phyloP scores from a whole-genome alignment of 2,113 vertebrate species.

The Lipophrys pholis region DNA sequence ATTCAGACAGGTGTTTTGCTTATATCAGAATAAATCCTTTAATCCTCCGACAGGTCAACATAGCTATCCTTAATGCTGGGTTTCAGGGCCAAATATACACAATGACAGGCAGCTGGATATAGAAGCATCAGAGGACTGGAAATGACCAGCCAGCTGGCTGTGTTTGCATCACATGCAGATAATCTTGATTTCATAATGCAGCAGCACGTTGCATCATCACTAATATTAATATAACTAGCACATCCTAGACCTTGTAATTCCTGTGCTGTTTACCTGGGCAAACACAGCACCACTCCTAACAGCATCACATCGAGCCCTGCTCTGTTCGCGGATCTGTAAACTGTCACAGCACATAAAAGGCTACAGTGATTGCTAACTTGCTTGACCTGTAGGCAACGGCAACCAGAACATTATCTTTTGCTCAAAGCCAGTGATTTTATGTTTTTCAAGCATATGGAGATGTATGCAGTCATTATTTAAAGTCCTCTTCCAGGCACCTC shows the following conservation, averaged over 20 bases:
- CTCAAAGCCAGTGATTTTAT: not conserved
- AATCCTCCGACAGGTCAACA: slow-evolving; percentile 49
- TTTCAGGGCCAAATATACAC: slow-evolving; percentile 2
- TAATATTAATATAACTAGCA: slow-evolving; percentile 51
- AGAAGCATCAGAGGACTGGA: slow-evolving; percentile 50
- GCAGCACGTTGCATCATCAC: slow-evolving; percentile 54
- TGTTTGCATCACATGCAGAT: slow-evolving; percentile 53
- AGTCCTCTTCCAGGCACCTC: not conserved
- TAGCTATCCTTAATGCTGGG: slow-evolving; percentile 41
- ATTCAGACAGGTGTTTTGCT: slow-evolving; percentile 66
- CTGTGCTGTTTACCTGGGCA: slow-evolving; percentile 4
- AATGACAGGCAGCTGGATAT: slow-evolving; percentile 51
- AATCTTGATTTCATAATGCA: slow-evolving; percentile 70
- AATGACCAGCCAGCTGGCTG: slow-evolving; percentile 43
- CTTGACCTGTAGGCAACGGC: not conserved
- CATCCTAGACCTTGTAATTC: slow-evolving; percentile 19
- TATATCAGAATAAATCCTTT: slow-evolving; percentile 65
- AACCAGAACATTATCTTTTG: not conserved
- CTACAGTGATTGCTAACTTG: slow-evolving; percentile 2
- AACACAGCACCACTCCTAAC: slow-evolving; percentile 31
- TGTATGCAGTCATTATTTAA: not conserved
- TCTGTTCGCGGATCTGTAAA: not conserved
- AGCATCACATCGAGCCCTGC: not conserved
- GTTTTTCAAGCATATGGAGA: not conserved
- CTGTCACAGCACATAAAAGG: not conserved